Evolutionary conservation across 30 jellyfish, hydroid and myxozoan genomes (phyloP), one percentile per base, ranked within the genome.

Genomic region (Sanderia malayensis): DNA sequence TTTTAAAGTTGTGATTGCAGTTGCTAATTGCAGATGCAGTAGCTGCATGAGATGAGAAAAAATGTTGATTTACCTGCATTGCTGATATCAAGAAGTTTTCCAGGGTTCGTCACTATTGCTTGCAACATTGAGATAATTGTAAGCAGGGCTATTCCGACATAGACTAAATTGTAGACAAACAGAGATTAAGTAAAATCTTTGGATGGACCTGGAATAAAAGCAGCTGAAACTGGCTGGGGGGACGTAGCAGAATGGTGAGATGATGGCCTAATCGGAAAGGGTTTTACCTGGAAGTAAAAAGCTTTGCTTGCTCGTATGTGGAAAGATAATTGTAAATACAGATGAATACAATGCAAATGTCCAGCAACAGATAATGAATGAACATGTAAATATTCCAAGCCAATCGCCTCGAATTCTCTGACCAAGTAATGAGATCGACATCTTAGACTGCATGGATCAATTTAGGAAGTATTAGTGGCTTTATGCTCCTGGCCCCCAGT

Each of bases 11-110:
- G n/a, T n/a, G n/a, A n/a, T n/a, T n/a, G n/a, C n/a, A n/a, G n/a
- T n/a, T n/a, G n/a, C n/a, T n/a, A n/a, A n/a, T n/a, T n/a, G n/a
- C n/a, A n/a, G n/a, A n/a, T n/a, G n/a, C n/a, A n/a, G n/a, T n/a
- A n/a, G n/a, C n/a, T n/a, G n/a, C n/a, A n/a, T n/a, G n/a, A n/a
- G n/a, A n/a, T n/a, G n/a, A n/a, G n/a, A n/a, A n/a, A n/a, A n/a
- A n/a, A n/a, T n/a, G n/a, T n/a, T n/a, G n/a, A n/a, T 80, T 23
- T 31, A 79, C 91, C 91, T 31, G 57, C 83, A 58, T 58, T 79
- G 13, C 78, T 44, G 21, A 79, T 66, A n/a, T 32, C 61, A 34
- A 44, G 83, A 10, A 79, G 83, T 44, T 45, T 18, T 21, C 91
- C 91, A 2, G 91, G 75, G 28, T 79, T 64, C 15, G 91, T 65